Evolutionary conservation across 2,113 vertebrate species (phyloP), one percentile per base, ranked within the genome.

Genomic region (Pluvialis apricaria): DNA sequence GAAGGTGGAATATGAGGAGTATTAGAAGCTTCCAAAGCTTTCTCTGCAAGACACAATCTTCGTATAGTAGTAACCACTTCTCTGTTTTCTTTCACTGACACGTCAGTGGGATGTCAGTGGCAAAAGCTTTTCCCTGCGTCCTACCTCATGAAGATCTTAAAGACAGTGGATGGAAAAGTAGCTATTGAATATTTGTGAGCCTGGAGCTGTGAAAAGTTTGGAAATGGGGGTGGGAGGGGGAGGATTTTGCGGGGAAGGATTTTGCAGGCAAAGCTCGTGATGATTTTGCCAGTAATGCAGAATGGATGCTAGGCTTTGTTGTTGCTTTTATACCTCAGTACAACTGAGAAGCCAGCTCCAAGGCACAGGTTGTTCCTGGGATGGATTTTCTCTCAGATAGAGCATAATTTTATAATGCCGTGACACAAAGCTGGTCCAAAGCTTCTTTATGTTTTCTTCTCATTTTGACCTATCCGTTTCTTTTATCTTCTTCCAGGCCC

Each of bases 401-500:
- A 72, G 40, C 10, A 9, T 62, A 62, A 72, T 84, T 92, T 72
- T 80, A 36, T 85, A 85, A 82, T 64, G 29, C 57, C 70, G 3
- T 77, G 38, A 57, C 72, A 75, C 47, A 78, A 66, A 96, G 45
- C 54, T 87, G 38, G 5, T 87, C 29, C 90, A 94, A 69, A 82
- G 38, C 49, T 58, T 31, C 24, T 57, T 88, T 24, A 6, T 65
- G 26, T 54, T 81, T 92, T 79, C 49, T 54, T 70, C 62, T 73
- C 16, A 44, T 66, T 88, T 92, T 13, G 8, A 49, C 73, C 40
- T 90, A 86, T 86, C 31, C 0, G 2, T 70, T 94, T 95, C 66
- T 95, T 94, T 87, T 65, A 12, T 77, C 82, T 70, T 86, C 81
- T 68, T 95, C 29, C 88, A 99, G 99, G 99, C 99, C 15, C 98